A percentile compares a stretch with the other conserved stretches of the same genome.
These are phyloP conservation scores for Tor tambroides DNA, from an alignment of 2,113 vertebrate genomes.

Conservation along the genomic window DNA sequence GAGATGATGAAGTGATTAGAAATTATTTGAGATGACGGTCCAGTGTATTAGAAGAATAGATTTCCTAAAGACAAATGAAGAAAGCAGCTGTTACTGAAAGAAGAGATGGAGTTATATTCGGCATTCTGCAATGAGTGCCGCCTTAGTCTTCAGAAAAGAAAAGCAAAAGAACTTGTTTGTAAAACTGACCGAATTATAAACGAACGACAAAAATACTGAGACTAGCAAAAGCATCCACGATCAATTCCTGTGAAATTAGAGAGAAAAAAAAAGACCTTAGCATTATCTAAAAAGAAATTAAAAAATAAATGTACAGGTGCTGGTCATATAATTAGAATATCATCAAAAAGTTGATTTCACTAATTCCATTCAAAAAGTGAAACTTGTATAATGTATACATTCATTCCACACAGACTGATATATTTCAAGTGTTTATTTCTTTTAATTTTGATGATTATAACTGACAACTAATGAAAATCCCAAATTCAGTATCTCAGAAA, in stretches of 20 bases:
- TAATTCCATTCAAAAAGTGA: no score
- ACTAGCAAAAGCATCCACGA: not conserved
- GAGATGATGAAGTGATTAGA: not conserved
- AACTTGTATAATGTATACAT: no score
- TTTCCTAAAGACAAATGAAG: not conserved
- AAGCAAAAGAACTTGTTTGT: not conserved
- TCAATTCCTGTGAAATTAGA: not conserved
- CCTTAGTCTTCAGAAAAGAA: not conserved
- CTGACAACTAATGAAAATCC: no score
- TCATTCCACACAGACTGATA: no score
- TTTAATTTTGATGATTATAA: no score
- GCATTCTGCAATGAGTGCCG: not conserved
- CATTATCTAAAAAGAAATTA: not conserved
- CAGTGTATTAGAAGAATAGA: conserved; percentile 19
- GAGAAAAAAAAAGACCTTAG: not conserved
- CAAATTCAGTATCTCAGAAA: no score
- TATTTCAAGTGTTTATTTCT: no score
- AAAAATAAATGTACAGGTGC: no score
- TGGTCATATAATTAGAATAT: no score
- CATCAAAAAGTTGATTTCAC: no score
- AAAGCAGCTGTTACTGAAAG: conserved; percentile 69
- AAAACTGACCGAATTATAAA: not conserved
- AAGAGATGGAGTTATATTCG: conserved; percentile 29
- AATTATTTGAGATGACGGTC: not conserved
- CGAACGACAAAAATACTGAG: not conserved